Conservation (phyloP, 2,888 invertebrate species). For the Agrotis puta region DNA sequence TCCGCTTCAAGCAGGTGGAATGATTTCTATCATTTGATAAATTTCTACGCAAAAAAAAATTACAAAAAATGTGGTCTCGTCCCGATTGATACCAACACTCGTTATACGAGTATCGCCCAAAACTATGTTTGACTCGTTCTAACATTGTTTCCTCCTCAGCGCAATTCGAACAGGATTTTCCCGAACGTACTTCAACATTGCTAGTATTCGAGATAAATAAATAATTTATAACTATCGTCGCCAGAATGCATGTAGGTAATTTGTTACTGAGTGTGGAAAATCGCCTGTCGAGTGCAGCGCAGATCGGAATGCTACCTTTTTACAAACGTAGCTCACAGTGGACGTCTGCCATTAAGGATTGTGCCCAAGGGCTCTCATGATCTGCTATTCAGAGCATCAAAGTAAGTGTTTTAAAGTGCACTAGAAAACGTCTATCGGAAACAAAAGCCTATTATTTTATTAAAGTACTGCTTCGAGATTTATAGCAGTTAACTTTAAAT, state of each 20-base stretch:
- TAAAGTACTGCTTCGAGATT: no score
- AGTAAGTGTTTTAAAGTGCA: conserved; percentile 38
- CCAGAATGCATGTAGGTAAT: conserved; percentile 25
- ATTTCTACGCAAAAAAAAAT: no score
- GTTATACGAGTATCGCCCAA: no score
- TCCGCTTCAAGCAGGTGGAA: no score
- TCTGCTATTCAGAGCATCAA: conserved; percentile 35
- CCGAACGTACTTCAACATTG: background rate
- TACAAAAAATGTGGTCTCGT: no score
- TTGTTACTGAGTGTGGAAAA: conserved; percentile 23
- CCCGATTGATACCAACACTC: no score
- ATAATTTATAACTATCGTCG: conserved; percentile 1
- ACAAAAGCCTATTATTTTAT: background rate
- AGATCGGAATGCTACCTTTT: conserved; percentile 18
- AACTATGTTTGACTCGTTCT: no score
- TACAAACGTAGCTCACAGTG: conserved; percentile 24
- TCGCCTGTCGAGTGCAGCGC: background rate
- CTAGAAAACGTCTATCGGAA: conserved; percentile 5
- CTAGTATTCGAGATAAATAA: background rate
- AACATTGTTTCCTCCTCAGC: no score
- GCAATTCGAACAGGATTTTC: background rate
- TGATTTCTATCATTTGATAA: no score
- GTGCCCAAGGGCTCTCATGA: conserved; percentile 45
- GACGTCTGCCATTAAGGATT: background rate
- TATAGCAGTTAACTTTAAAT: no score